Evolutionary conservation across 2,113 vertebrate species (phyloP).

Genomic region (Sphyrna mokarran): DNA sequence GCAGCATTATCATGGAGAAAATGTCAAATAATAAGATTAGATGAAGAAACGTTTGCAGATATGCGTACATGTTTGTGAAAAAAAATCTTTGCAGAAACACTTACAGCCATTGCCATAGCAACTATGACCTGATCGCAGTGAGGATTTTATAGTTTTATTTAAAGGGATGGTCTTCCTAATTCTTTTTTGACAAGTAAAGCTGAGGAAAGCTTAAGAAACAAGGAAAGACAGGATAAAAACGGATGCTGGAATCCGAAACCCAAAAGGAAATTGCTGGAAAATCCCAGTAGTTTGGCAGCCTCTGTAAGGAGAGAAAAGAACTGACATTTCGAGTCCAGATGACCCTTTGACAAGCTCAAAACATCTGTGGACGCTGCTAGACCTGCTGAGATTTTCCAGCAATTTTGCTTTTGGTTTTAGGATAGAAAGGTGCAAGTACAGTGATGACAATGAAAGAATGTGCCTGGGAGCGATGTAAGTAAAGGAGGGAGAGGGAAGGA

Average conservation of each 20-base stretch:
- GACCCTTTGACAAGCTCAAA: too few species aligned
- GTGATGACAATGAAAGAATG: too few species aligned
- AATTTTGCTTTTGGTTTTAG: background rate
- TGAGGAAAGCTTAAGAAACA: background rate
- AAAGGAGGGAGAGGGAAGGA: background rate
- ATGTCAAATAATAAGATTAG: background rate
- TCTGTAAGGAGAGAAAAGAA: too few species aligned
- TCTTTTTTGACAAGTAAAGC: background rate
- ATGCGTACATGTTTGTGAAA: background rate
- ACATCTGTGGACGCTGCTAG: too few species aligned
- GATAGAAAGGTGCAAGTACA: too few species aligned
- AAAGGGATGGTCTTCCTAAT: background rate
- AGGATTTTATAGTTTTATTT: background rate
- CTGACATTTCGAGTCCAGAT: too few species aligned
- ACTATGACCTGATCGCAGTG: background rate
- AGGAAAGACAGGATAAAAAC: too few species aligned
- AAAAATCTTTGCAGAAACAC: background rate
- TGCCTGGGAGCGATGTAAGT: background rate
- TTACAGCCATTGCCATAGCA: slow-evolving; percentile 21
- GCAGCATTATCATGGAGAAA: background rate
- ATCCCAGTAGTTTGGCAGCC: too few species aligned
- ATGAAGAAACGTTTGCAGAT: background rate
- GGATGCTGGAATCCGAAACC: too few species aligned
- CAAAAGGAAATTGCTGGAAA: too few species aligned
- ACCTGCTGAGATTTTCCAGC: too few species aligned